A percentile compares a stretch with the other conserved stretches of the same genome.
Conservation (phyloP, 2,113 vertebrate species). For the Verasper variegatus region DNA sequence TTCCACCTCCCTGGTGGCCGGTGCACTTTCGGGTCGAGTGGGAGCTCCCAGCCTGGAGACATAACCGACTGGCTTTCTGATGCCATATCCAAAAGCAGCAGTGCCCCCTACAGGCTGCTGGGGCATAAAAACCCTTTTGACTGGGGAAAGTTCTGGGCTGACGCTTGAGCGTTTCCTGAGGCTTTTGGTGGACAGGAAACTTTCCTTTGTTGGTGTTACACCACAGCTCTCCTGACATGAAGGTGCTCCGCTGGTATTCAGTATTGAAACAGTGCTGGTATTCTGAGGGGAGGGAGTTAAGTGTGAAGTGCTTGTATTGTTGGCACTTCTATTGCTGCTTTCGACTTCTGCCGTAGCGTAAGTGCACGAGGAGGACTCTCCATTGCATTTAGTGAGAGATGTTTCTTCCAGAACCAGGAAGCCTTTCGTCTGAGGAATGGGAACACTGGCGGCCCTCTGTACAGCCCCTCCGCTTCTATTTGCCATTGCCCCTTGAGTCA, state of each 20-base stretch:
- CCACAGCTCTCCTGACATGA: constrained; percentile 77
- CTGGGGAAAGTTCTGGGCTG: constrained; percentile 87
- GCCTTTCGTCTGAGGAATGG: constrained; percentile 82
- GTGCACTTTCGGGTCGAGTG: constrained; percentile 83
- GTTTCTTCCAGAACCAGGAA: constrained; percentile 79
- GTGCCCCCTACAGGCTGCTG: constrained; percentile 76
- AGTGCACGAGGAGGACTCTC: constrained; percentile 70
- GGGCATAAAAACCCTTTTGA: constrained; percentile 90
- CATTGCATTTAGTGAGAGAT: constrained; percentile 80
- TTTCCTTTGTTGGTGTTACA: constrained; percentile 80
- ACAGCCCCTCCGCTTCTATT: constrained; percentile 77
- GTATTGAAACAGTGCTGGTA: constrained; percentile 81
- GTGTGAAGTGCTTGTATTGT: constrained; percentile 81
- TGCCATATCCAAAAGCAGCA: constrained; percentile 73
- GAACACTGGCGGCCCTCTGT: constrained; percentile 86
- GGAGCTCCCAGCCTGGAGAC: constrained; percentile 75
- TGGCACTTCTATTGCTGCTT: constrained; percentile 82
- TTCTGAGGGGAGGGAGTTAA: constrained; percentile 80
- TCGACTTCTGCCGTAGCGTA: constrained; percentile 75
- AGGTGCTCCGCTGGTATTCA: constrained; percentile 82
- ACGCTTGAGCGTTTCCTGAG: constrained; percentile 89
- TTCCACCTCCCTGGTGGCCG: constrained; percentile 80
- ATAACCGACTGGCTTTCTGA: constrained; percentile 72
- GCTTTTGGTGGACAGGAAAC: constrained; percentile 85
- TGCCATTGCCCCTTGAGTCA: constrained; percentile 60